phyloP scores from a whole-genome alignment of 2,797 vertebrate genomes.

The Hypotaenidia okinawae region DNA sequence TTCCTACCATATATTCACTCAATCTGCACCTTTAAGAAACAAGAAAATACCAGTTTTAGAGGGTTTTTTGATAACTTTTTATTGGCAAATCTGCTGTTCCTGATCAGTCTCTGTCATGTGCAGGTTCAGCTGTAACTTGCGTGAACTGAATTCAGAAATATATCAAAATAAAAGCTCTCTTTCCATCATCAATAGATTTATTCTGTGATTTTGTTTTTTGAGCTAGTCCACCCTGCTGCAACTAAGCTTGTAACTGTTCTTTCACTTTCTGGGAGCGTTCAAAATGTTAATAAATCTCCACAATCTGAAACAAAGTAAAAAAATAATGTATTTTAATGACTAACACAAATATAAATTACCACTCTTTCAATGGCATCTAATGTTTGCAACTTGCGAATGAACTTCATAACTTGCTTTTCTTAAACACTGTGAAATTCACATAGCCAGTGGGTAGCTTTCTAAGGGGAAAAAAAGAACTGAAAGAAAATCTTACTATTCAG shows the following conservation, averaged over 20 bases:
- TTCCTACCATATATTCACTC: neutral
- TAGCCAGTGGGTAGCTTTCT: neutral
- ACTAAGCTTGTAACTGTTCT: neutral
- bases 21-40: neutral
- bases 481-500: neutral
- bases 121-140: neutral
- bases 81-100: neutral
- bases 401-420: neutral
- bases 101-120: neutral
- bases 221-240: neutral
- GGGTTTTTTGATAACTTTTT: neutral
- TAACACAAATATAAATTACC: neutral
- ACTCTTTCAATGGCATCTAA: neutral
- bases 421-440: neutral
- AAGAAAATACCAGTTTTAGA: fast-evolving
- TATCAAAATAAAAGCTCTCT: neutral
- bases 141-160: neutral
- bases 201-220: neutral
- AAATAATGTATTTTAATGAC: neutral
- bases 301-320: neutral
- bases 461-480: neutral
- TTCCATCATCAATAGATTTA: neutral
- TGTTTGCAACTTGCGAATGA: neutral
- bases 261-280: neutral
- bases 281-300: neutral